These are phyloP conservation scores for Aldabrachelys gigantea DNA, from an alignment of 2,113 vertebrate species.

Conservation along the genomic window DNA sequence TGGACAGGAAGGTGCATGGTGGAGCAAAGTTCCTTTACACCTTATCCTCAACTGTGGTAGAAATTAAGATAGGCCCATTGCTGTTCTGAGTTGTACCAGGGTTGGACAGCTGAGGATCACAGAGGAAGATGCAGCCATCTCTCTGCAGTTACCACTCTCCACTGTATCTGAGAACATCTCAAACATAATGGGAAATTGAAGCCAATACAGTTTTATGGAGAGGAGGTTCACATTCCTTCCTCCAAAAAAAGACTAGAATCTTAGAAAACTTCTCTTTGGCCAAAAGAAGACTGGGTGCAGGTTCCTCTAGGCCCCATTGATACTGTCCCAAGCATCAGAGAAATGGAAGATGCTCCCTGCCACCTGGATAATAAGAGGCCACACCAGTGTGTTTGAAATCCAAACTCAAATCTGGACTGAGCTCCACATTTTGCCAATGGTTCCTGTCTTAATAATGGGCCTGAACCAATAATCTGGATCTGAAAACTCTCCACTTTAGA, in stretches of 20 bases:
- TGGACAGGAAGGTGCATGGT: neutral
- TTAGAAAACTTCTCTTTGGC: neutral
- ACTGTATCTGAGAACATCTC: neutral
- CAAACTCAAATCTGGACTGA: neutral
- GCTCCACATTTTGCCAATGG: neutral
- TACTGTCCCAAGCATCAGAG: constrained; percentile 40
- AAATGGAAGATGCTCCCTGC: constrained; percentile 25
- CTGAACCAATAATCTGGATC: neutral
- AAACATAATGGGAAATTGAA: neutral
- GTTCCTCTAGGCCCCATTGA: constrained; percentile 30
- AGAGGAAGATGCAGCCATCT: no score
- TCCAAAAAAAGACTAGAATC: neutral
- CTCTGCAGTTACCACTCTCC: neutral
- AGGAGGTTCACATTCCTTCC: neutral
- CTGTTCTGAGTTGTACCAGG: neutral
- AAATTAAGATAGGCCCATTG: neutral
- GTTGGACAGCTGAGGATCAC: neutral
- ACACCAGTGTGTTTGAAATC: neutral
- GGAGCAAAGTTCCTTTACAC: neutral
- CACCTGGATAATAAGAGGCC: neutral
- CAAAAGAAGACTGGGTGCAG: neutral
- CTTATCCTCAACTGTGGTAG: neutral
- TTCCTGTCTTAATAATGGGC: neutral
- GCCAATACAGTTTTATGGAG: neutral
- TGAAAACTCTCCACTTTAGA: neutral